phyloP scores from a whole-genome alignment of 2,888 invertebrate genomes.

The Calliscelio sp. region DNA sequence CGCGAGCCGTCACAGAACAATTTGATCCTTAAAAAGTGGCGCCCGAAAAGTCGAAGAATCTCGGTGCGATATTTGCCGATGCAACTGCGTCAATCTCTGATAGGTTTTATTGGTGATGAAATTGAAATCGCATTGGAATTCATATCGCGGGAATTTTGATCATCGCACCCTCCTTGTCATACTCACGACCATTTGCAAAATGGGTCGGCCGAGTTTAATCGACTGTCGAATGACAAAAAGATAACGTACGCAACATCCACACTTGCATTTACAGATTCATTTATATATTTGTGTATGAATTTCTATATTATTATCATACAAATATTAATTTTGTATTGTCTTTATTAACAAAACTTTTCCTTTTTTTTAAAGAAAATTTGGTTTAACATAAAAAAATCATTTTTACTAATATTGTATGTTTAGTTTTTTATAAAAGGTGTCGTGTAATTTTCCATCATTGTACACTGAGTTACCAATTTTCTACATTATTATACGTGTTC shows the following conservation, averaged over 20 bases:
- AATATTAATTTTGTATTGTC: too few species aligned
- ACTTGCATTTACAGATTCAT: conserved; percentile 16
- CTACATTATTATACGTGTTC: background rate
- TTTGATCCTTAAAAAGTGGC: conserved; percentile 46
- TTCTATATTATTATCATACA: background rate
- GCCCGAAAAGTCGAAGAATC: conserved; percentile 42
- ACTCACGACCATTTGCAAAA: conserved; percentile 45
- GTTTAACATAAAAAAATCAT: too few species aligned
- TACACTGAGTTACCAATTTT: conserved; percentile 30
- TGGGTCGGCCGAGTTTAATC: conserved; percentile 70
- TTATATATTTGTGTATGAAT: too few species aligned
- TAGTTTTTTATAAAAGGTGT: too few species aligned
- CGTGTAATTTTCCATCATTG: too few species aligned
- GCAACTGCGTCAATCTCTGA: conserved; percentile 59
- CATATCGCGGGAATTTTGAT: conserved; percentile 52
- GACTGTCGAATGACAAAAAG: conserved; percentile 69
- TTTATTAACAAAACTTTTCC: too few species aligned
- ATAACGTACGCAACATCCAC: conserved; percentile 25
- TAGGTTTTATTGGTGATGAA: conserved; percentile 66
- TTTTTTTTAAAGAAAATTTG: too few species aligned
- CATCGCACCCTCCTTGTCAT: conserved; percentile 39
- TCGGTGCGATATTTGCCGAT: conserved; percentile 41
- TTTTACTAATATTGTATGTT: too few species aligned
- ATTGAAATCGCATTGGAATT: conserved; percentile 65
- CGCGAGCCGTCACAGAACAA: conserved; percentile 25